Evolutionary conservation across 2,797 vertebrate genomes (phyloP), one percentile per base, ranked within the genome.

Genomic region (Eptatretus atami): DNA sequence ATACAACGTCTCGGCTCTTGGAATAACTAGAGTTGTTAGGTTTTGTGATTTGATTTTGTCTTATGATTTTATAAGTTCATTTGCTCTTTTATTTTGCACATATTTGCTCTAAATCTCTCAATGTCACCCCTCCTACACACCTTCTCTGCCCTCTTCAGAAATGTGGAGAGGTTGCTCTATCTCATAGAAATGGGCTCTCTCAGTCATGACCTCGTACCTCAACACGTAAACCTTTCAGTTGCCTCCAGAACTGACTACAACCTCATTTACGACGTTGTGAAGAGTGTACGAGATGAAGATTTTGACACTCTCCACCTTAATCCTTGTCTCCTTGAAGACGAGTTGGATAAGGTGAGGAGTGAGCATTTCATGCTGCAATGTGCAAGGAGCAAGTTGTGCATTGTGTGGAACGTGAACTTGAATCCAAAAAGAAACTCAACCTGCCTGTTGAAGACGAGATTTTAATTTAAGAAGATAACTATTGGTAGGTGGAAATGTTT

Each of bases 321-420:
- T 6, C 67, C 76, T 69, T 98, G 90, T 71, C 76, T 76, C 71
- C 82, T 93, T 54, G 80, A 83, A 75, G 78, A 80, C 53, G 90
- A 98, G 68, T 79, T 98, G 66, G 74, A 90, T 69, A 83, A 98
- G 83, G 90, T 93, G 65, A 74, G 75, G 53, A 15, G 9, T 12
- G 5, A 55, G 10, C 53, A 9, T 60, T 52, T 12, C 10, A 60
- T 31, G 9, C 13, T 19, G 19, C 19, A 19, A 19, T 19, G 11
- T 53, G 31, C 15, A 53, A 52, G 54, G 12, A 52, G 31, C 31
- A 44, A 44, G 4, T 4, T 44, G 2, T 44, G 31, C 31, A 44
- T 44, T 44, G 31, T 44, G 31, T 44, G 31, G 31, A 44, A 44
- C 31, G 6, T 44, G 31, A 44, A 44, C 31, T 44, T 44, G 31